Conservation (phyloP, 2,888 invertebrate genomes). For the Onthophagus sagittarius region DNA sequence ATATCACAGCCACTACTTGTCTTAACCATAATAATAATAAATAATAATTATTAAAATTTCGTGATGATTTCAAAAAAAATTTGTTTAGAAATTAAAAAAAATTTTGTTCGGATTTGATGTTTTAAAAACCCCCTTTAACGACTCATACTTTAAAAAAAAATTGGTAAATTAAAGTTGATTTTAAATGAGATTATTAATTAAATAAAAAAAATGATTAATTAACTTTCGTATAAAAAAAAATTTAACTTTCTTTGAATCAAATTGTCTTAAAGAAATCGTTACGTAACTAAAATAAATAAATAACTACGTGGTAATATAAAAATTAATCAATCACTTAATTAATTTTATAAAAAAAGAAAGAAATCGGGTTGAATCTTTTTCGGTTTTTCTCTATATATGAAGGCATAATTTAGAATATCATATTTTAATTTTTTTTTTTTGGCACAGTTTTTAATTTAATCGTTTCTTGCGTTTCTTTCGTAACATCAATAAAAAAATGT, state of each 20-base stretch:
- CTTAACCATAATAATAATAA: background rate
- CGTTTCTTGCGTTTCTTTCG: background rate
- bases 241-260: background rate
- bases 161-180: background rate
- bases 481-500: too few relatives aligned
- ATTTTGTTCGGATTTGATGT: background rate
- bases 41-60: too few relatives aligned
- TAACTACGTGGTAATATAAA: slow-evolving; percentile 7
- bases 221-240: background rate
- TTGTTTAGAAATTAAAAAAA: too few relatives aligned
- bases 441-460: slow-evolving; percentile 4
- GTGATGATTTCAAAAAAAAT: too few relatives aligned
- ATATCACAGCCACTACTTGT: background rate
- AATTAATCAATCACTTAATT: background rate
- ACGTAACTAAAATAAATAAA: slow-evolving; percentile 12
- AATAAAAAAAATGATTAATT: background rate
- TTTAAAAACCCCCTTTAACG: background rate
- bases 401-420: slow-evolving; percentile 12
- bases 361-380: background rate
- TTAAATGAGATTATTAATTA: background rate
- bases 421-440: background rate
- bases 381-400: background rate
- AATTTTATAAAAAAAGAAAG: background rate
- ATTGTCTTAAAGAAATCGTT: background rate
- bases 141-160: background rate